Percentiles rank a stretch among this genome's conserved stretches.
These are phyloP conservation scores for Sebastes ruberrimus DNA, from an alignment of 2,797 vertebrate species.

Conservation along the genomic window DNA sequence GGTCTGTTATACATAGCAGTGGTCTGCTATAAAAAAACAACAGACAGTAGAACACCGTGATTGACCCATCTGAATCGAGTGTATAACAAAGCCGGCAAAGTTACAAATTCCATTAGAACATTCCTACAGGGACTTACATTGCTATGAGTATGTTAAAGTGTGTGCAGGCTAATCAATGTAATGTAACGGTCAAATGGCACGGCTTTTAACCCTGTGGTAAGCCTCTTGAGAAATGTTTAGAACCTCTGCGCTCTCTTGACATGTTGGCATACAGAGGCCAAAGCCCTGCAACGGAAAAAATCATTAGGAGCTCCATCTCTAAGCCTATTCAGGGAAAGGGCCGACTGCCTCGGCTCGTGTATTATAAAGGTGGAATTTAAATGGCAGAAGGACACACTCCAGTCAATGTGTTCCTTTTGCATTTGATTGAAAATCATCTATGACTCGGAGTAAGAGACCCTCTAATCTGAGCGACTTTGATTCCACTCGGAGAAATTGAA, in stretches of 20 bases:
- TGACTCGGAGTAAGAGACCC: constrained; percentile 14
- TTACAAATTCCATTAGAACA: neutral
- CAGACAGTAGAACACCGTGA: no score
- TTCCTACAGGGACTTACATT: neutral
- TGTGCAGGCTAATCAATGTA: constrained; percentile 15
- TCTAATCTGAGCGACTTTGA: constrained; percentile 39
- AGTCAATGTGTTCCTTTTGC: constrained; percentile 16
- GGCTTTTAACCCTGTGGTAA: neutral
- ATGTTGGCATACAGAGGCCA: constrained; percentile 11
- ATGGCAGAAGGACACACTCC: constrained; percentile 28
- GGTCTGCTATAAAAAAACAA: no score
- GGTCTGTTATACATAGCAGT: no score
- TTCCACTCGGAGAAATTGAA: constrained; percentile 52
- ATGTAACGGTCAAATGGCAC: neutral
- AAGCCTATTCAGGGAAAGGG: constrained; percentile 6
- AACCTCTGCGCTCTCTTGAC: constrained; percentile 12
- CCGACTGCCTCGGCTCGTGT: neutral
- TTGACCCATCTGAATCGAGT: no score
- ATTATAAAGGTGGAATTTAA: constrained; percentile 39
- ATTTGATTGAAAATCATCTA: constrained; percentile 38
- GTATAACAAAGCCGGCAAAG: neutral
- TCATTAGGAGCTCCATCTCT: constrained; percentile 7
- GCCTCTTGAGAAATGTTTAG: constrained; percentile 25
- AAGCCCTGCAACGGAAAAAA: neutral
- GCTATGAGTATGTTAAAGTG: neutral